Conservation (phyloP, 2,888 invertebrate species). For the Odontocerum albicorne region DNA sequence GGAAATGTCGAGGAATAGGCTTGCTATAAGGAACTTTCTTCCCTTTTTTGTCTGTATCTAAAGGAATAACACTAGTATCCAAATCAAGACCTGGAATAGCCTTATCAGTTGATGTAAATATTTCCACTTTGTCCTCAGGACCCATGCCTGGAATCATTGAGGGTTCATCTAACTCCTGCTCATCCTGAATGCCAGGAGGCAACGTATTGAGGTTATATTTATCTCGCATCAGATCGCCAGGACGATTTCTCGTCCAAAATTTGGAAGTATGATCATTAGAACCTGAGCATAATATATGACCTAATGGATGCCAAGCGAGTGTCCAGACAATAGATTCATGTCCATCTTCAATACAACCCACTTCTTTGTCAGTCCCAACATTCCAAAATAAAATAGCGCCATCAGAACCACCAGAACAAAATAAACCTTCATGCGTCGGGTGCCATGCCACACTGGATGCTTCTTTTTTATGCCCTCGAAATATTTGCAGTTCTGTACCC, state of each 20-base stretch:
- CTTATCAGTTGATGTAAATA: conserved; percentile 62
- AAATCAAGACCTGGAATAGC: conserved; percentile 87
- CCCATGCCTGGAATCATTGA: conserved; percentile 95
- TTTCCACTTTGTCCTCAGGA: conserved; percentile 90
- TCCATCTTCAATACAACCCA: conserved; percentile 96
- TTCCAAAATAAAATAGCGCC: conserved; percentile 99
- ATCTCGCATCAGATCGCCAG: conserved; percentile 97
- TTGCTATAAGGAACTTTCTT: conserved; percentile 93
- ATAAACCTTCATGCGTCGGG: conserved; percentile 95
- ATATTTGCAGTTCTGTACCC: conserved; percentile 93
- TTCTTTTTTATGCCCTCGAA: conserved; percentile 99
- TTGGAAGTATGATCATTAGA: conserved; percentile 99
- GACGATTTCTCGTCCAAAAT: conserved; percentile 99
- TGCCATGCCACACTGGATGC: conserved; percentile 98
- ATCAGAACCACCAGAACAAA: conserved; percentile 98
- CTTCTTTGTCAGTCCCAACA: conserved; percentile 97
- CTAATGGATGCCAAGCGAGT: conserved; percentile 98
- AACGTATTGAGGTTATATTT: conserved; percentile 94
- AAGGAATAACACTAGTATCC: conserved; percentile 63
- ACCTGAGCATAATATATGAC: conserved; percentile 97
- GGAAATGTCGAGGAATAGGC: conserved; percentile 94
- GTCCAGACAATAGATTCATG: conserved; percentile 99
- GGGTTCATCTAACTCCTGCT: conserved; percentile 68
- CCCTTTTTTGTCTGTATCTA: conserved; percentile 72
- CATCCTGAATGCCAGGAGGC: conserved; percentile 71